Percentiles rank a stretch among this genome's conserved stretches.
Evolutionary conservation across 1,140 invertebrate genomes (phyloP).

Genomic region (Drosophila mojavensis): DNA sequence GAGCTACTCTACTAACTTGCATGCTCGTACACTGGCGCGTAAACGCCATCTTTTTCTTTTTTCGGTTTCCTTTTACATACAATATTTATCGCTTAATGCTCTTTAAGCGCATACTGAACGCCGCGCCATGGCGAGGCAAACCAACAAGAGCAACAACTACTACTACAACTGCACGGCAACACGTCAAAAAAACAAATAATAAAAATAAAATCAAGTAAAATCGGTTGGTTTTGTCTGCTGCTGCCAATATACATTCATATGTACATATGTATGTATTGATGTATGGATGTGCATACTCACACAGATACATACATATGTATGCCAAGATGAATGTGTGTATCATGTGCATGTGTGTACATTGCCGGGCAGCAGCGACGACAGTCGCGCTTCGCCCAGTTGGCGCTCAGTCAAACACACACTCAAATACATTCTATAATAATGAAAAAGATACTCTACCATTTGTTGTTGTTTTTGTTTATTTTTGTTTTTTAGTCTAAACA

Average conservation of each 20-base stretch:
- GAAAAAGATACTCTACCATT: slow-evolving; percentile 37
- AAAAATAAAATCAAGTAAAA: slow-evolving; percentile 67
- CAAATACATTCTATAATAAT: slow-evolving; percentile 24
- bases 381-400: slow-evolving; percentile 62
- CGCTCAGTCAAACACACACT: slow-evolving; percentile 58
- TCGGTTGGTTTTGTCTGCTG: slow-evolving; percentile 50
- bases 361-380: slow-evolving; percentile 39
- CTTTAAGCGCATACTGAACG: slow-evolving; percentile 47
- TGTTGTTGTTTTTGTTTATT: slow-evolving; percentile 10
- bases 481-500: slow-evolving; percentile 39
- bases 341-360: slow-evolving; percentile 7
- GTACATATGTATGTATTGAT: background rate
- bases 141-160: slow-evolving; percentile 26
- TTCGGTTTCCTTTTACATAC: slow-evolving; percentile 74
- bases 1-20: slow-evolving; percentile 68
- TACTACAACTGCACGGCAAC: slow-evolving; percentile 41
- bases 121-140: slow-evolving; percentile 22
- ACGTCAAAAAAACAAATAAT: slow-evolving; percentile 61
- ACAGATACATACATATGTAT: background rate
- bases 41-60: slow-evolving; percentile 78
- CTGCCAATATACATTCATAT: slow-evolving; percentile 41
- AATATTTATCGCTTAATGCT: slow-evolving; percentile 74
- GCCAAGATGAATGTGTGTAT: slow-evolving; percentile 1
- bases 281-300: slow-evolving; percentile 2
- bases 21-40: slow-evolving; percentile 66